Evolutionary conservation across 1,140 invertebrate genomes (phyloP), one percentile per base, ranked within the genome.

Genomic region (Andrena cerasifolii): DNA sequence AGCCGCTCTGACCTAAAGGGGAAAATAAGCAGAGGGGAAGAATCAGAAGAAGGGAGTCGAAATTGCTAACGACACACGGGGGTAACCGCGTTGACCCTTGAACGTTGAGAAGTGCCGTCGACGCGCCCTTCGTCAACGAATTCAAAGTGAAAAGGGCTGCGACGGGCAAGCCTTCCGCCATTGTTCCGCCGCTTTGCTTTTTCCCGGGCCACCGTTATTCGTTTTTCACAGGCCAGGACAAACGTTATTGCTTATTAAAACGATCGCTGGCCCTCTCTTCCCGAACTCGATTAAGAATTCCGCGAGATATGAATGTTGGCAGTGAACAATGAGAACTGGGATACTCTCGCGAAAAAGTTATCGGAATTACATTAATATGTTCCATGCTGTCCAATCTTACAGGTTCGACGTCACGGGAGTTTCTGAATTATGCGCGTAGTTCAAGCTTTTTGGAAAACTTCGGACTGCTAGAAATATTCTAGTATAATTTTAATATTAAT

Each of bases 191-290:
- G 51, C 26, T 49, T 67, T 63, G 40, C 43, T 74, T 49, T 58
- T 79, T 66, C 49, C 49, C 51, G 3, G 40, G 33, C 54, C 79
- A 33, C 62, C 36, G 65, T 84, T 81, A 80, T 63, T 74, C 78
- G 56, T 33, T 74, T 49, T 67, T n/a, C 21, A 6, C 47, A 14
- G 16, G 47, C 36, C 33, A 10, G 18, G 40, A 45, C 78, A 70
- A 85, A 73, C 56, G 67, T 68, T 73, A 84, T 80, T 77, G 83
- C 77, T 84, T 80, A 80, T 77, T 84, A 80, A 84, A 84, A 76
- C 43, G 33, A 40, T n/a, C n/a, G n/a, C n/a, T n/a, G n/a, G n/a
- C n/a, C n/a, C n/a, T n/a, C n/a, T n/a, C n/a, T n/a, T n/a, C n/a
- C n/a, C n/a, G n/a, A n/a, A n/a, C n/a, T n/a, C n/a, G n/a, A n/a